Evolutionary conservation across 2,113 vertebrate species (phyloP).

Genomic region (Dicaeum eximium): DNA sequence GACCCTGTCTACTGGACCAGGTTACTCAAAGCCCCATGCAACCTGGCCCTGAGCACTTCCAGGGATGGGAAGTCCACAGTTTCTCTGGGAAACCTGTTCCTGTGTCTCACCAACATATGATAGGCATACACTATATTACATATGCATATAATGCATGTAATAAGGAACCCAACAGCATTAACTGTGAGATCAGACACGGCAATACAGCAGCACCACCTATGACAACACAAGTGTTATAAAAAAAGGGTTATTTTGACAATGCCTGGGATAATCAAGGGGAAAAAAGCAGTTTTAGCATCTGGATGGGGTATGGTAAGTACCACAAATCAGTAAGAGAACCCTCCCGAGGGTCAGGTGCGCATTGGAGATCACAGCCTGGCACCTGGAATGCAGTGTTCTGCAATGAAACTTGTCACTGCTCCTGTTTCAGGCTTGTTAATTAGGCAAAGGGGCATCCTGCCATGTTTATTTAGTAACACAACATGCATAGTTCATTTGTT

Average conservation of each 20-base stretch:
- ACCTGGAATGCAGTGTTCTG: neutral
- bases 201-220: fast-evolving
- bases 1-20: neutral
- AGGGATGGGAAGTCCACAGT: neutral
- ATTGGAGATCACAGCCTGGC: neutral
- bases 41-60: neutral
- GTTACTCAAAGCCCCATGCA: neutral
- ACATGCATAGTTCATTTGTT: conserved; percentile 14
- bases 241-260: neutral
- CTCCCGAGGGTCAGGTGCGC: neutral
- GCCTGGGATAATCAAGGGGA: neutral
- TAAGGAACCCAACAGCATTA: neutral
- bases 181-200: neutral
- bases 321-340: neutral
- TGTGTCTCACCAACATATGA: neutral
- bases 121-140: neutral
- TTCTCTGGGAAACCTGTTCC: neutral
- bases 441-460: conserved; percentile 30
- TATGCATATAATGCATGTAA: neutral
- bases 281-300: neutral
- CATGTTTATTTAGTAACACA: conserved; percentile 15
- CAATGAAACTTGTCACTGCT: neutral
- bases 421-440: conserved; percentile 35
- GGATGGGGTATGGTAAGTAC: fast-evolving
- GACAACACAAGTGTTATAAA: neutral